A percentile compares a stretch with the other conserved stretches of the same genome.
Evolutionary conservation across 2,797 vertebrate genomes (phyloP).

Genomic region (Perodicticus potto): DNA sequence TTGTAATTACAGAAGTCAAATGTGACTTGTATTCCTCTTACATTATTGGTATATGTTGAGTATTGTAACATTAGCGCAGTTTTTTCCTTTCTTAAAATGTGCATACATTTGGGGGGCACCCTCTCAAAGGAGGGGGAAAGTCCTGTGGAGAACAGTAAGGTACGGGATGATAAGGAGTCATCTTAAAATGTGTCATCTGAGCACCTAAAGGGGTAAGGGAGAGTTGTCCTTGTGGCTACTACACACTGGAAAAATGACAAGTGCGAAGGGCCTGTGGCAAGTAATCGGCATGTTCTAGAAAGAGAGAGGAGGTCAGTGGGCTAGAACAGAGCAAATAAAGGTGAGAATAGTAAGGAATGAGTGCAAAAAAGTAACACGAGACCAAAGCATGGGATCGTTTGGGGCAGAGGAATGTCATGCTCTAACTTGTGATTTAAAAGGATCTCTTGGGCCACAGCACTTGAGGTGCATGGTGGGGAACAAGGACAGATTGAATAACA

Average conservation of each 20-base stretch:
- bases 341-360: background rate
- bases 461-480: background rate
- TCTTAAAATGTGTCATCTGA: background rate
- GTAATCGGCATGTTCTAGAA: background rate
- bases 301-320: background rate
- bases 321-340: background rate
- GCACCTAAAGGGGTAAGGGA: background rate
- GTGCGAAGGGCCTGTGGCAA: background rate
- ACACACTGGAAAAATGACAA: background rate
- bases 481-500: background rate
- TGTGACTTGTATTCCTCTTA: too few relatives aligned
- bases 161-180: too few relatives aligned
- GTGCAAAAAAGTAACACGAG: background rate
- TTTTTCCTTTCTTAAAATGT: too few relatives aligned
- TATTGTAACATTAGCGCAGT: too few relatives aligned
- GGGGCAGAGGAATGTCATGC: background rate
- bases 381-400: background rate
- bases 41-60: too few relatives aligned
- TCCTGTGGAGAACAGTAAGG: background rate
- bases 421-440: background rate
- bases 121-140: background rate
- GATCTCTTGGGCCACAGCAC: background rate
- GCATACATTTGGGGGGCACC: too few relatives aligned
- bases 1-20: too few relatives aligned
- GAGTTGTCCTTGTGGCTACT: too few relatives aligned